Evolutionary conservation across 2,113 vertebrate species (phyloP).

Genomic region (human (Homo sapiens)): DNA sequence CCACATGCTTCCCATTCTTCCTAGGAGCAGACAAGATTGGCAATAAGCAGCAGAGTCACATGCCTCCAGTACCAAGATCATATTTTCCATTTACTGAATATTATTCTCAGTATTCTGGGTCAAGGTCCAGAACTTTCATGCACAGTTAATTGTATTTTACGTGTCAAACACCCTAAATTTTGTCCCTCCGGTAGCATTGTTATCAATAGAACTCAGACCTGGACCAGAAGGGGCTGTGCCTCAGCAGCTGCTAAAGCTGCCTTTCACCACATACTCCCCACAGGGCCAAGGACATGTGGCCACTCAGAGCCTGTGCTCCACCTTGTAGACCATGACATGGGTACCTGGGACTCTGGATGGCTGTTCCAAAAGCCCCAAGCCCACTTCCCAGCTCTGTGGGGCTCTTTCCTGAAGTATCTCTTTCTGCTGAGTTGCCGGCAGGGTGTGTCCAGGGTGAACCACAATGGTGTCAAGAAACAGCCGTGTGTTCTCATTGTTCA

Average conservation of each 20-base stretch:
- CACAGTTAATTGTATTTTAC: not conserved
- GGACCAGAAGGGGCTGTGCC: not conserved
- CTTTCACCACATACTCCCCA: not conserved
- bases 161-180: not conserved
- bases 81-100: not conserved
- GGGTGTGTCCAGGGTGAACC: rapidly evolving
- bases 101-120: not conserved
- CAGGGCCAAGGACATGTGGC: not conserved
- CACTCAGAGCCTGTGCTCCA: not conserved
- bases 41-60: not conserved
- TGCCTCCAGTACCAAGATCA: not conserved
- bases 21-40: not conserved
- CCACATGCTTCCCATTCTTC: not conserved
- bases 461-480: not conserved
- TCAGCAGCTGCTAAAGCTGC: not conserved
- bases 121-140: not conserved
- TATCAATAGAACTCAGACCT: not conserved
- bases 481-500: no score
- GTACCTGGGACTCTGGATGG: not conserved
- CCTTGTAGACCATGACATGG: not conserved
- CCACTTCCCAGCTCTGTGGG: not conserved
- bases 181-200: not conserved
- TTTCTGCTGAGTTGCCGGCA: not conserved
- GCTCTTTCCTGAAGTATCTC: not conserved
- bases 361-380: not conserved